Evolutionary conservation across 2,888 invertebrate species (phyloP), one percentile per base, ranked within the genome.

Genomic region (Tenodera sinensis): DNA sequence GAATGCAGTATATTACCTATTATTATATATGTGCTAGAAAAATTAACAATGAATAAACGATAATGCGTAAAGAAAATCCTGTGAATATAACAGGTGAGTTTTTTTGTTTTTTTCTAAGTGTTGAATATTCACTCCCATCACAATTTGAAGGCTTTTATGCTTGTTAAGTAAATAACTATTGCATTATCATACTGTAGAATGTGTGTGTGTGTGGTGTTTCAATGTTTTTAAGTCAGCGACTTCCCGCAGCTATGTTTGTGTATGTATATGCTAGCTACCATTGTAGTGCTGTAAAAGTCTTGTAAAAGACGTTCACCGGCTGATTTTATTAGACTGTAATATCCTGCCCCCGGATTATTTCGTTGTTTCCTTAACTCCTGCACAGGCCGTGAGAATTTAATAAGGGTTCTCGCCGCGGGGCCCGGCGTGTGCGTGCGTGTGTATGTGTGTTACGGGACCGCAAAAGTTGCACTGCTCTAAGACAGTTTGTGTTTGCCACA

Each of bases 301-400:
- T 87, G 87, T 87, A 87, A 71, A 34, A 30, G n/a, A 28, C 85
- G 42, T 54, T 85, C 47, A 85, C 47, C 85, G 54, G 27, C 85
- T 85, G 87, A 87, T 87, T 87, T 87, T 87, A 87, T 87, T 87
- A 83, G 30, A n/a, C 28, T 87, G 87, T 87, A 87, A 87, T 87
- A 87, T 87, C 87, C 87, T 87, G 87, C 54, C 83, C 85, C 47
- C 28, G 87, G 87, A 87, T 82, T 83, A 87, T 86, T 86, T 86
- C 30, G 87, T 83, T 82, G 87, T 87, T 87, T 87, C 83, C 87
- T 87, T 87, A 87, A 83, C 87, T 87, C 87, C 83, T 30, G 83
- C 83, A 34, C 82, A 54, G 54, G 87, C 83, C 87, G 87, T 87
- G 87, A 87, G 87, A 87, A 87, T 87, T 87, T 87, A 87, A 87